Base-by-base conservation (phyloP, 2,797 vertebrate species). In the Varecia variegata region DNA sequence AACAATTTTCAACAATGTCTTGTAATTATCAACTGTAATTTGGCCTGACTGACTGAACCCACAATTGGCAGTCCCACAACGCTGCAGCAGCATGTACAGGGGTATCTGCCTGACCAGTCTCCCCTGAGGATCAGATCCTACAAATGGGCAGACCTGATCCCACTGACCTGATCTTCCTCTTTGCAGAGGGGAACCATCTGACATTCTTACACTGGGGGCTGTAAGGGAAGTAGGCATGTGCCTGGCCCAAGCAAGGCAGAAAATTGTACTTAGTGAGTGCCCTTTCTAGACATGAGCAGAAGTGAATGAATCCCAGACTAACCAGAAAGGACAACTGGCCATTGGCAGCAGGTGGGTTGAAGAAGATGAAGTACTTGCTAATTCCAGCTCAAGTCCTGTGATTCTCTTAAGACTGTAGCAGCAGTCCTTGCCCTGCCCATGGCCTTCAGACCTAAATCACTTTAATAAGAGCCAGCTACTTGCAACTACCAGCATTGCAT, bases 1-100 rank as follows among this genome's bases (percentile, higher is more conserved):
- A 81, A 52, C 45, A 73, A 38, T 95, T 95, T 88, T 88, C 85
- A 80, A 90, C 74, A 87, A 40, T 83, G 20, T 82, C 79, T 25
- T 94, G 10, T 74, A 77, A 95, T 90, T 85, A 71, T 84, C 74
- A 83, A 38, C 70, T 67, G 15, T 65, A 84, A 38, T 56, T 91
- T 45, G 77, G 80, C 40, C 74, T 80, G 70, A 45, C 32, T 71
- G 35, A 94, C 18, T 54, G 79, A 77, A 35, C 54, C 58, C 52
- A 76, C 65, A 7, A 6, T 71, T 17, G 10, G 2, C 70, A 40
- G 12, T 52, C 70, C 47, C 30, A 43, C 4, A 4, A 10, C 1
- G 15, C n/a, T 20, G 18, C 18, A 18, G 13, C 0, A 8, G 62
- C 35, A 35, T n/a, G 3, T 35, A 56, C 17, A 15, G 45, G 52